Percentiles rank a stretch among this genome's conserved stretches.
Evolutionary conservation across 2,888 invertebrate genomes (phyloP).

Genomic region (Tetragonisca angustula): DNA sequence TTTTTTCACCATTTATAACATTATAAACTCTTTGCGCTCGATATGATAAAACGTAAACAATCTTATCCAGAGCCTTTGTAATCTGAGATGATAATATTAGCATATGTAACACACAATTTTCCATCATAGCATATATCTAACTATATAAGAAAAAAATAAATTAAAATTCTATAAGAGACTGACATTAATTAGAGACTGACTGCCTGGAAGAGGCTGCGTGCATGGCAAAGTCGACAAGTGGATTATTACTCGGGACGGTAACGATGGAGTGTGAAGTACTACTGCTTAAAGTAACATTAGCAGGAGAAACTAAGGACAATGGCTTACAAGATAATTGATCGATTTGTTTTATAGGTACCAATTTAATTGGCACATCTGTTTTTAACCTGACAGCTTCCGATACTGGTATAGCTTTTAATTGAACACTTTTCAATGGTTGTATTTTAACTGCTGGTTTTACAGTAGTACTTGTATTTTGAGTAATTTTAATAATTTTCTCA

Average conservation of each 20-base stretch:
- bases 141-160: conserved; percentile 77
- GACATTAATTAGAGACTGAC: conserved; percentile 81
- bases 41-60: conserved; percentile 71
- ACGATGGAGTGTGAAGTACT: conserved; percentile 73
- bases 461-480: conserved; percentile 63
- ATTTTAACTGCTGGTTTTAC: conserved; percentile 66
- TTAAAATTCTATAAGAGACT: conserved; percentile 78
- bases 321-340: conserved; percentile 80
- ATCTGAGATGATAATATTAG: conserved; percentile 69
- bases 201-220: conserved; percentile 80
- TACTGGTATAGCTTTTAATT: conserved; percentile 73
- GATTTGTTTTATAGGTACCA: conserved; percentile 75
- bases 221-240: conserved; percentile 81
- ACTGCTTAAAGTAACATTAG: conserved; percentile 73
- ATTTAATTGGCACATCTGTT: conserved; percentile 73
- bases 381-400: conserved; percentile 79
- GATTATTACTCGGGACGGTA: conserved; percentile 72
- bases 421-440: conserved; percentile 73
- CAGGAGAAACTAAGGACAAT: conserved; percentile 73
- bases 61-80: conserved; percentile 77
- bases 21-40: conserved; percentile 74
- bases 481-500: conserved; percentile 77
- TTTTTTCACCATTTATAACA: conserved; percentile 71
- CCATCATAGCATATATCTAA: conserved; percentile 60
- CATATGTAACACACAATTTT: conserved; percentile 61